A percentile compares a stretch with the other conserved stretches of the same genome.
Conservation (phyloP, 1,140 invertebrate species). For the Hermetia illucens region DNA sequence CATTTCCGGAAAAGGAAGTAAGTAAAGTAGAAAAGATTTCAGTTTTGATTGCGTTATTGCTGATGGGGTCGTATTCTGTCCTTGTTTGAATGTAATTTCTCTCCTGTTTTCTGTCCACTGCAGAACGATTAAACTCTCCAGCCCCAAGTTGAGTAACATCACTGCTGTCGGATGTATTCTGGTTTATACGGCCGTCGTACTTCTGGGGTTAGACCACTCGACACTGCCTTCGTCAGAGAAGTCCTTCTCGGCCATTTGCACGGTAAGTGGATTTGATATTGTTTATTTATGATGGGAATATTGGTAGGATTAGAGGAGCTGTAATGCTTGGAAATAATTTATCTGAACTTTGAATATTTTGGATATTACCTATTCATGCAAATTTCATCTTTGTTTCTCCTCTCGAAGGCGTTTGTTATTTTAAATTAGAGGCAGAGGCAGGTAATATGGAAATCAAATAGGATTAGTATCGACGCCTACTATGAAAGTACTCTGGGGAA, state of each 20-base stretch:
- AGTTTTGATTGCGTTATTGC: not conserved
- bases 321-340: too few relatives aligned
- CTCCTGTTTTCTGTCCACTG: conserved; percentile 8
- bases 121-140: conserved; percentile 83
- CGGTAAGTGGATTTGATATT: conserved; percentile 65
- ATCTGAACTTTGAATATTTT: too few relatives aligned
- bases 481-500: too few relatives aligned
- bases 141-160: conserved; percentile 91
- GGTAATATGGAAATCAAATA: too few relatives aligned
- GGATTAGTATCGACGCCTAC: too few relatives aligned
- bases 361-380: too few relatives aligned
- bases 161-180: conserved; percentile 88
- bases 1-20: conserved; percentile 77
- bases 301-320: too few relatives aligned
- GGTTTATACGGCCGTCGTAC: conserved; percentile 83
- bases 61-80: not conserved
- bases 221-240: conserved; percentile 47
- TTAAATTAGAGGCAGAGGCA: too few relatives aligned
- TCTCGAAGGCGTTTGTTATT: too few relatives aligned
- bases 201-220: conserved; percentile 76
- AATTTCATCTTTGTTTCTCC: too few relatives aligned
- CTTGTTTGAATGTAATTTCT: conserved; percentile 6
- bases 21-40: conserved; percentile 21
- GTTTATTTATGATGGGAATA: too few relatives aligned
- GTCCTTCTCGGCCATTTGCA: conserved; percentile 69